Conservation (phyloP, 2,113 vertebrate species). For the Carettochelys insculpta region DNA sequence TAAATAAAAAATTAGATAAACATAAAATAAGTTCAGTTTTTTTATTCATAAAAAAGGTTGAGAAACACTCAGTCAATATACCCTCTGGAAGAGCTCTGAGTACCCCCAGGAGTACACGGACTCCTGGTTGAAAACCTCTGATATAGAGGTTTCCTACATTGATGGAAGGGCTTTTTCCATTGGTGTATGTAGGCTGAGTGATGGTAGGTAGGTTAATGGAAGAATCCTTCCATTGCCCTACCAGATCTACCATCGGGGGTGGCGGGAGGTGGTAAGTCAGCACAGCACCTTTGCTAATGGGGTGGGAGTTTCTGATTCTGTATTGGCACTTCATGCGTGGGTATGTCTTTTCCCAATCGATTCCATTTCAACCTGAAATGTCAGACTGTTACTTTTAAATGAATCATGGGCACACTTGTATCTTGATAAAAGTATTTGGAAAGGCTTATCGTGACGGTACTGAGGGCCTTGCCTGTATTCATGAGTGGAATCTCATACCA, state of each 20-base stretch:
- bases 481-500: neutral
- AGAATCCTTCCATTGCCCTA: neutral
- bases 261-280: too few relatives aligned
- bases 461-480: neutral
- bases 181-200: neutral
- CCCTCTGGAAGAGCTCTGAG: too few relatives aligned
- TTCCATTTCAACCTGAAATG: neutral
- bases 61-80: too few relatives aligned
- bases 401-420: too few relatives aligned
- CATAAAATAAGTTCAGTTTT: too few relatives aligned
- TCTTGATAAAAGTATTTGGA: neutral
- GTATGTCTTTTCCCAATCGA: neutral
- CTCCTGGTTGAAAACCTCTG: too few relatives aligned
- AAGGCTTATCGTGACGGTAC: neutral
- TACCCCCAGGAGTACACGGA: too few relatives aligned
- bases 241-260: neutral
- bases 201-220: neutral
- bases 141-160: neutral
- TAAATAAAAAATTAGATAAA: too few relatives aligned
- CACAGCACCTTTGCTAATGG: neutral
- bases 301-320: neutral
- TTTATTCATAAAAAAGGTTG: too few relatives aligned
- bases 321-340: neutral
- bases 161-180: neutral
- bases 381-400: neutral